phyloP scores from a whole-genome alignment of 2,888 invertebrate genomes.

The Euproctis similis region DNA sequence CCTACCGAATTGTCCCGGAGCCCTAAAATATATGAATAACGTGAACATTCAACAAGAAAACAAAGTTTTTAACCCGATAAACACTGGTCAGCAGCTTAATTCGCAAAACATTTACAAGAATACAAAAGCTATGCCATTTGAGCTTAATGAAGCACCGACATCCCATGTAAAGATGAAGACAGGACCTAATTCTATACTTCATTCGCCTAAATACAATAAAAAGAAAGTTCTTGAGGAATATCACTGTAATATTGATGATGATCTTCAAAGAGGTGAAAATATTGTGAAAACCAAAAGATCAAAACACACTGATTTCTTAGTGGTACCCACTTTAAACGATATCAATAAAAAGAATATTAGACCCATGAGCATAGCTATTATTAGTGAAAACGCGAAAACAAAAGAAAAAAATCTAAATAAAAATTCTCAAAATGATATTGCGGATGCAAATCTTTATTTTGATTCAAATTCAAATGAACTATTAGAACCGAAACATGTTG shows the following conservation, averaged over 20 bases:
- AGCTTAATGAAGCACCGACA: background rate
- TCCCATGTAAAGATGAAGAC: background rate
- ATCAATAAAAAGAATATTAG: slow-evolving; percentile 48
- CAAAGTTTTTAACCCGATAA: background rate
- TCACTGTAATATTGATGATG: background rate
- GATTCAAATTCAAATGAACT: slow-evolving; percentile 4
- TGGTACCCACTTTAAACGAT: slow-evolving; percentile 27
- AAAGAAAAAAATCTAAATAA: background rate
- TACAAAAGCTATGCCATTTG: background rate
- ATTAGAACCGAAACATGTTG: slow-evolving; percentile 1
- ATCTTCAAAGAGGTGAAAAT: slow-evolving; percentile 1
- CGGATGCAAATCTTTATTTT: background rate
- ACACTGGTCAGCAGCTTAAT: too few relatives aligned
- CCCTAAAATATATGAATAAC: slow-evolving; percentile 3
- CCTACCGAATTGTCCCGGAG: slow-evolving; percentile 11
- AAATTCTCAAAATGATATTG: background rate
- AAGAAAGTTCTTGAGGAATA: slow-evolving; percentile 5
- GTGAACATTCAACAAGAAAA: slow-evolving; percentile 1
- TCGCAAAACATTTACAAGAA: too few relatives aligned
- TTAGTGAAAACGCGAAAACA: background rate
- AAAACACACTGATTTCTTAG: slow-evolving; percentile 22
- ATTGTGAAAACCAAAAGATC: background rate
- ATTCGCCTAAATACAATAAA: slow-evolving; percentile 2
- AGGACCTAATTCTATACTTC: background rate
- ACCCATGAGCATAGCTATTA: slow-evolving; percentile 41